Evolutionary conservation across 2,797 vertebrate species (phyloP).

Genomic region (Hydrolagus colliei): DNA sequence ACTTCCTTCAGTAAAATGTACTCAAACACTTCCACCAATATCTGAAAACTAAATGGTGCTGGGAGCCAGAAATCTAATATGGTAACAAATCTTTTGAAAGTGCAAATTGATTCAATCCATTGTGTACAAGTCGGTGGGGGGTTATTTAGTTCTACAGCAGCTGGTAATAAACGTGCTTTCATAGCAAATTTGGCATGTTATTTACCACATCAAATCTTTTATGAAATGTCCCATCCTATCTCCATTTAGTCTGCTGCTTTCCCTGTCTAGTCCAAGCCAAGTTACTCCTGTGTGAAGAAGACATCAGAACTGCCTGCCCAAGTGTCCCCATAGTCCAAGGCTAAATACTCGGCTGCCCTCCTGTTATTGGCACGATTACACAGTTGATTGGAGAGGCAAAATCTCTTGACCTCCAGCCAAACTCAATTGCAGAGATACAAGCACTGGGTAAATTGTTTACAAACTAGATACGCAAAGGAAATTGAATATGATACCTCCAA

Average conservation of each 20-base stretch:
- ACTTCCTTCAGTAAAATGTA: too few relatives aligned
- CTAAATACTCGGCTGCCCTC: neutral
- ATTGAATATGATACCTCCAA: neutral
- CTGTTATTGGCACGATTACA: neutral
- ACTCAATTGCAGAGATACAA: neutral
- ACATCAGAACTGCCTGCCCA: neutral
- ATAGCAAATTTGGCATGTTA: too few relatives aligned
- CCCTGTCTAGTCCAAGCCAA: neutral
- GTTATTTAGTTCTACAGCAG: too few relatives aligned
- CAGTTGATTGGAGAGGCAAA: neutral
- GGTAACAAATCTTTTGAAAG: too few relatives aligned
- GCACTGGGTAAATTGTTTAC: neutral
- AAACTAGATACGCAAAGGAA: neutral
- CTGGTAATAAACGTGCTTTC: too few relatives aligned
- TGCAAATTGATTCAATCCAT: too few relatives aligned
- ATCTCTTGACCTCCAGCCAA: neutral
- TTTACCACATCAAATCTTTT: too few relatives aligned
- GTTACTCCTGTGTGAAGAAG: neutral
- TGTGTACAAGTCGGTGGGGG: too few relatives aligned
- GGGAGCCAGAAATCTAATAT: too few relatives aligned
- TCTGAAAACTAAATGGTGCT: too few relatives aligned
- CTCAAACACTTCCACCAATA: too few relatives aligned
- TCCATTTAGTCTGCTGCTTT: neutral
- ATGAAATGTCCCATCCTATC: too few relatives aligned
- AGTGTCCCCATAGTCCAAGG: neutral